Percentiles rank a stretch among this genome's conserved stretches.
Evolutionary conservation across 2,888 invertebrate genomes (phyloP).

Genomic region (Phengaris arion): DNA sequence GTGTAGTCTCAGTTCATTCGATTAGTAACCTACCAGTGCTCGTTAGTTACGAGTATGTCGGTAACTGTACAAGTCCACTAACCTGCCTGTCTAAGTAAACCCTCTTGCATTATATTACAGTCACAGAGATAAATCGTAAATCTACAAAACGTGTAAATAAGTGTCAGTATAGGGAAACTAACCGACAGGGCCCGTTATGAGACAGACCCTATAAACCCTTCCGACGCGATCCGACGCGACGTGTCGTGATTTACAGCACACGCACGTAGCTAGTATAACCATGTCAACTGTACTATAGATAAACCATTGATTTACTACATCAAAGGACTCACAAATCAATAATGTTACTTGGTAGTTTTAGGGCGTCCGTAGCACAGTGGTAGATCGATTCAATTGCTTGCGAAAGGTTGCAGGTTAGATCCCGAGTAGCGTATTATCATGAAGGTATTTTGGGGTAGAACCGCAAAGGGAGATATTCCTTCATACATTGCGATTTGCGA

Average conservation of each 20-base stretch:
- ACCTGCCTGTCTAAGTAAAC: background rate
- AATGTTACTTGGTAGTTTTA: background rate
- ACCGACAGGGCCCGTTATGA: slow-evolving; percentile 4
- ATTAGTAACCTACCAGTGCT: too few species aligned
- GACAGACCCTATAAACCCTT: slow-evolving; percentile 50
- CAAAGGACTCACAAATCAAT: slow-evolving; percentile 18
- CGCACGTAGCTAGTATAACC: slow-evolving; percentile 52
- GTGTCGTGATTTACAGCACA: slow-evolving; percentile 67
- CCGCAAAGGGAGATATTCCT: too few species aligned
- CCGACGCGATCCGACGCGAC: slow-evolving; percentile 59
- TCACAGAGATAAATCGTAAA: slow-evolving; percentile 1
- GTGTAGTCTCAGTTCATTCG: too few species aligned
- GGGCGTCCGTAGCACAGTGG: too few species aligned
- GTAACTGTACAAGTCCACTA: too few species aligned
- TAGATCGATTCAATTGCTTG: too few species aligned
- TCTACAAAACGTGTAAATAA: slow-evolving; percentile 20
- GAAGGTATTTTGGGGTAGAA: too few species aligned
- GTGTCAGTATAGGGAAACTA: slow-evolving; percentile 4
- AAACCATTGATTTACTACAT: slow-evolving; percentile 23
- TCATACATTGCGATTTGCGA: too few species aligned
- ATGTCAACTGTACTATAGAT: slow-evolving; percentile 19
- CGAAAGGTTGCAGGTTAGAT: too few species aligned
- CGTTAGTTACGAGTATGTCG: too few species aligned
- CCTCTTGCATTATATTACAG: background rate
- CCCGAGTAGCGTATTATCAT: too few species aligned